These are phyloP conservation scores for Rhagonycha lutea DNA, from an alignment of 2,888 invertebrate genomes.

Conservation along the genomic window DNA sequence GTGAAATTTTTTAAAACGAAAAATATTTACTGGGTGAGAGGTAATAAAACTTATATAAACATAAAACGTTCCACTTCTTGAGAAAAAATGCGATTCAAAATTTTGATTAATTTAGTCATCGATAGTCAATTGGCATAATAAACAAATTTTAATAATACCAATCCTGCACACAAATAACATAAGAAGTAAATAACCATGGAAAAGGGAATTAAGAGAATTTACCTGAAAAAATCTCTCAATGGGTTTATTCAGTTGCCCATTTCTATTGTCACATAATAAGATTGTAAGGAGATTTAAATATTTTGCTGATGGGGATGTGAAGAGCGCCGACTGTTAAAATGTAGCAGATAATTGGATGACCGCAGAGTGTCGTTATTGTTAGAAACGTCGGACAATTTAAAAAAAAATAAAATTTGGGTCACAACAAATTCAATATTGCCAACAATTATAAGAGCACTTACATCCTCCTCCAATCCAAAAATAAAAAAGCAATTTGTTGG, in stretches of 20 bases:
- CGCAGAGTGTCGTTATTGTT: not conserved
- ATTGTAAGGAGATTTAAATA: conserved; percentile 17
- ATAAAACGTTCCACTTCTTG: not conserved
- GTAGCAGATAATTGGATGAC: conserved; percentile 4
- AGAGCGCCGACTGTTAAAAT: conserved; percentile 14
- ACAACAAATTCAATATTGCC: not conserved
- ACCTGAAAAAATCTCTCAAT: conserved; percentile 8
- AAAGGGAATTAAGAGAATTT: conserved; percentile 3
- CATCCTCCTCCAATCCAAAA: not conserved
- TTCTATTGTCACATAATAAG: conserved; percentile 14
- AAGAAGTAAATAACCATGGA: not conserved
- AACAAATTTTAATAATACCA: not conserved
- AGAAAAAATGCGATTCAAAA: not conserved
- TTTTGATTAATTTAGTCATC: not conserved
- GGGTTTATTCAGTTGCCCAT: not conserved
- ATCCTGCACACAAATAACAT: not conserved
- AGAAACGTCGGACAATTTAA: not conserved
- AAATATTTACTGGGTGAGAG: not conserved
- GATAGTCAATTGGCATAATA: not conserved
- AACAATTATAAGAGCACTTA: not conserved
- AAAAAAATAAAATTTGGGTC: not conserved
- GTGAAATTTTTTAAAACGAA: not conserved
- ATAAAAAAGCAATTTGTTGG: not conserved
- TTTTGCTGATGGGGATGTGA: conserved; percentile 6
- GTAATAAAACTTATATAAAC: not conserved